phyloP scores from a whole-genome alignment of 2,888 invertebrate genomes.

The Oxystoma pomonae region DNA sequence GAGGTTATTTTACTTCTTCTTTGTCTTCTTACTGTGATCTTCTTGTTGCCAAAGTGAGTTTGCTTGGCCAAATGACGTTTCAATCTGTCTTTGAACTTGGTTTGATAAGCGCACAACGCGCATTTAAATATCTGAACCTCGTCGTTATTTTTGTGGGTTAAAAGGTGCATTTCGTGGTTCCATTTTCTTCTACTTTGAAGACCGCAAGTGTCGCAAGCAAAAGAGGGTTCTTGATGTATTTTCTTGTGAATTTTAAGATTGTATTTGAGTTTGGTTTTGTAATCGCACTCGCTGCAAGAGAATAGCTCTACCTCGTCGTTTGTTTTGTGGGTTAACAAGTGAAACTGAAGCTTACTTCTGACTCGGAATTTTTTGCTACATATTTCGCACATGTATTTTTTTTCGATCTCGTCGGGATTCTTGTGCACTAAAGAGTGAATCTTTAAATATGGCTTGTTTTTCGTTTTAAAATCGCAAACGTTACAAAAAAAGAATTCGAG shows the following conservation, averaged over 20 bases:
- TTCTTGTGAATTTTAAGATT: neutral
- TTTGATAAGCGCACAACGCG: neutral
- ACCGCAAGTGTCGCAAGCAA: neutral
- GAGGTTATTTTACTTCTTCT: neutral
- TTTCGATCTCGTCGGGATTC: neutral
- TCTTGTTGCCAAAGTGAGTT: neutral
- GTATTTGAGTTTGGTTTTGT: neutral
- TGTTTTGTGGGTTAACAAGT: neutral
- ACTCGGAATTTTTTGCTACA: neutral
- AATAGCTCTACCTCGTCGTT: neutral
- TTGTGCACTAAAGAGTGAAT: neutral
- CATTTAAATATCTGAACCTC: neutral
- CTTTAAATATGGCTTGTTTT: neutral
- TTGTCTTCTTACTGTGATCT: neutral
- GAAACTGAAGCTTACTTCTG: neutral
- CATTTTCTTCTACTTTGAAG: neutral
- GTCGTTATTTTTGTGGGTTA: neutral
- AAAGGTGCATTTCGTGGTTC: neutral
- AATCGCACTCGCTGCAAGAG: neutral
- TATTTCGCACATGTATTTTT: neutral
- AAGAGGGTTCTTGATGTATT: neutral
- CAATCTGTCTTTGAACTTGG: neutral
- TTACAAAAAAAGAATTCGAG: neutral
- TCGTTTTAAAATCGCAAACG: neutral
- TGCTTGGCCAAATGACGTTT: neutral